Conservation (phyloP, 2,888 invertebrate species). For the Strigamia transsilvanica region DNA sequence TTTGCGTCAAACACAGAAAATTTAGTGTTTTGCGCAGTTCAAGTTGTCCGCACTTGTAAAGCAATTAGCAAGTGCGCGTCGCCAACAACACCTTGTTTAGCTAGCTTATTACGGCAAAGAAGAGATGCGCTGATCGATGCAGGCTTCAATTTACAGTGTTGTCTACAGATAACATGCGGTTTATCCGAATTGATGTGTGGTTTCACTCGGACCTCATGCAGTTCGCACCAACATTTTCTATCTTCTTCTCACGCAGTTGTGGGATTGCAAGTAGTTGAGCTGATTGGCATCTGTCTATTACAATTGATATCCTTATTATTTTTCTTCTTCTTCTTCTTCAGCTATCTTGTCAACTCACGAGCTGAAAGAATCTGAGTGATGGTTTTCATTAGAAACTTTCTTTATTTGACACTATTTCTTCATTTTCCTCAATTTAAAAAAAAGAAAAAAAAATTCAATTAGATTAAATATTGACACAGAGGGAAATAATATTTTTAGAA, state of each 20-base stretch:
- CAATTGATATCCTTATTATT: slow-evolving; percentile 22
- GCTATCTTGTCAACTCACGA: background rate
- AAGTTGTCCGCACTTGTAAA: background rate
- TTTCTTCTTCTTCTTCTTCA: background rate
- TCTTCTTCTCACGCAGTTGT: background rate
- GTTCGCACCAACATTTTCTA: background rate
- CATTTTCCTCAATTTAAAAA: background rate
- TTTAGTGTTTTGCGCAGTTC: background rate
- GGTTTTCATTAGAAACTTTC: background rate
- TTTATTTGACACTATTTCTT: background rate
- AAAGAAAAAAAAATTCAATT: background rate
- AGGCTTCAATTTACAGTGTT: background rate
- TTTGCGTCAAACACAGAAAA: slow-evolving; percentile 39
- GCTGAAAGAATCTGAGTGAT: background rate
- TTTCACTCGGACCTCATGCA: background rate
- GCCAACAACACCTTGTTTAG: slow-evolving; percentile 36
- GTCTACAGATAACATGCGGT: slow-evolving; percentile 21
- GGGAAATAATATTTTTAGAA: background rate
- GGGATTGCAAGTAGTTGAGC: background rate
- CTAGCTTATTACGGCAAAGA: background rate
- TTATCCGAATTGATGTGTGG: slow-evolving; percentile 31
- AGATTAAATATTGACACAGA: background rate
- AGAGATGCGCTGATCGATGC: slow-evolving; percentile 31
- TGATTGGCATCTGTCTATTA: slow-evolving; percentile 44
- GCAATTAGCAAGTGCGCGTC: slow-evolving; percentile 4